phyloP scores from a whole-genome alignment of 2,113 vertebrate genomes.

The Lathamus discolor region DNA sequence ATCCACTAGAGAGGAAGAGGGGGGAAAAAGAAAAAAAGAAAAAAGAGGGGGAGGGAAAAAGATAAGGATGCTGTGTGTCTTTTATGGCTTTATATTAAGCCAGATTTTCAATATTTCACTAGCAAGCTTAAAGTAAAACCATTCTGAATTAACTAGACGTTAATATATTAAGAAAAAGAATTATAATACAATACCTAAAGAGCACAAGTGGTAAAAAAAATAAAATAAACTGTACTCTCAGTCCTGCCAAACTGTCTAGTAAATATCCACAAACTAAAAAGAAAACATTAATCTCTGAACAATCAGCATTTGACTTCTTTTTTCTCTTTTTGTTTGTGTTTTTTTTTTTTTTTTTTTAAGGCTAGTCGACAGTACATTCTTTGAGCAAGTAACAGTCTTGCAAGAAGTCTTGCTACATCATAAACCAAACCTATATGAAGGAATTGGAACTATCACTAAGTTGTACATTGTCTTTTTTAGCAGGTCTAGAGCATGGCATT shows the following conservation, averaged over 20 bases:
- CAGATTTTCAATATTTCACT: constrained; percentile 54
- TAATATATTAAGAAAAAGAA: constrained; percentile 18
- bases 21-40: no score
- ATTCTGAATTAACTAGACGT: constrained; percentile 24
- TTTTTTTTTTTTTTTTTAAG: background rate
- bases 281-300: background rate
- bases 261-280: background rate
- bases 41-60: background rate
- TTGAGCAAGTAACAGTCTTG: background rate
- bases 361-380: background rate
- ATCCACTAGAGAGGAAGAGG: background rate
- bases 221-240: background rate
- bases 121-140: constrained; percentile 48
- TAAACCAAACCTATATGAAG: background rate
- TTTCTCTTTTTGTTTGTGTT: background rate
- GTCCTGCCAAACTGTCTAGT: background rate
- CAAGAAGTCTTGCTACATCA: background rate
- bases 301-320: background rate
- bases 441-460: background rate
- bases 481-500: background rate
- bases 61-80: background rate
- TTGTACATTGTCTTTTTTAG: background rate
- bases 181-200: constrained; percentile 1
- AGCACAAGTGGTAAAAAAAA: background rate
- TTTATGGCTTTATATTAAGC: constrained; percentile 39